Evolutionary conservation across 1,140 invertebrate species (phyloP).

Genomic region (Drosophila burlai): DNA sequence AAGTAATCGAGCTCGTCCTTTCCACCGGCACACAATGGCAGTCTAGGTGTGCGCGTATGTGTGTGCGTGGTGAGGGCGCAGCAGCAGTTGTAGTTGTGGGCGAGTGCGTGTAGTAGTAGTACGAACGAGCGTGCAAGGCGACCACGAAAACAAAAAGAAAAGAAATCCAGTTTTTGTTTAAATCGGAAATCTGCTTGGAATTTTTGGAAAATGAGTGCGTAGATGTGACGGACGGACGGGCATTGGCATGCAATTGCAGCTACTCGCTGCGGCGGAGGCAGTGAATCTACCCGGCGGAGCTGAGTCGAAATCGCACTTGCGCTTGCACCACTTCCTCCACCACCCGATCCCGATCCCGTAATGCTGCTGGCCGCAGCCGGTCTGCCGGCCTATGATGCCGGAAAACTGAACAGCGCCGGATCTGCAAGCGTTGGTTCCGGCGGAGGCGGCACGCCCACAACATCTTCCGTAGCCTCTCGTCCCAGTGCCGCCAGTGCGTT

Average conservation of each 20-base stretch:
- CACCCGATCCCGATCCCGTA: slow-evolving; percentile 26
- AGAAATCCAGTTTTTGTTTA: slow-evolving; percentile 44
- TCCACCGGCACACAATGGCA: slow-evolving; percentile 52
- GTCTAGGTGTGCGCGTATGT: slow-evolving; percentile 58
- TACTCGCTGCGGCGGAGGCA: slow-evolving; percentile 43
- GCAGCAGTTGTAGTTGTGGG: slow-evolving; percentile 33
- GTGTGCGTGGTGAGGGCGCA: slow-evolving; percentile 42
- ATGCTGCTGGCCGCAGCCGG: slow-evolving; percentile 74
- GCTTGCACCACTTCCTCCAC: slow-evolving; percentile 6
- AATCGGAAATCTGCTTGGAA: slow-evolving; percentile 9
- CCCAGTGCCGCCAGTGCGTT: slow-evolving; percentile 65
- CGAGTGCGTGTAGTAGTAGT: slow-evolving; percentile 71
- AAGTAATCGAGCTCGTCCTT: slow-evolving; percentile 23
- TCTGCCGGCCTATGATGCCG: slow-evolving; percentile 65
- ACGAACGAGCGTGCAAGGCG: slow-evolving; percentile 63
- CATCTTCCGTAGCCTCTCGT: slow-evolving; percentile 35
- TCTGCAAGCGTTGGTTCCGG: slow-evolving; percentile 82
- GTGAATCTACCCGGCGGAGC: slow-evolving; percentile 31
- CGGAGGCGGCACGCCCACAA: slow-evolving; percentile 40
- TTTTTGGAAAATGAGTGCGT: slow-evolving; percentile 21
- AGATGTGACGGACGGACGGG: slow-evolving; percentile 25
- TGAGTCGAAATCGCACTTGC: slow-evolving; percentile 5
- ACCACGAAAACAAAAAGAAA: slow-evolving; percentile 50
- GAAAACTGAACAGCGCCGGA: slow-evolving; percentile 41
- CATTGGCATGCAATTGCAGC: slow-evolving; percentile 55